These are phyloP conservation scores for Melanerpes formicivorus DNA, from an alignment of 2,113 vertebrate genomes.

Conservation along the genomic window DNA sequence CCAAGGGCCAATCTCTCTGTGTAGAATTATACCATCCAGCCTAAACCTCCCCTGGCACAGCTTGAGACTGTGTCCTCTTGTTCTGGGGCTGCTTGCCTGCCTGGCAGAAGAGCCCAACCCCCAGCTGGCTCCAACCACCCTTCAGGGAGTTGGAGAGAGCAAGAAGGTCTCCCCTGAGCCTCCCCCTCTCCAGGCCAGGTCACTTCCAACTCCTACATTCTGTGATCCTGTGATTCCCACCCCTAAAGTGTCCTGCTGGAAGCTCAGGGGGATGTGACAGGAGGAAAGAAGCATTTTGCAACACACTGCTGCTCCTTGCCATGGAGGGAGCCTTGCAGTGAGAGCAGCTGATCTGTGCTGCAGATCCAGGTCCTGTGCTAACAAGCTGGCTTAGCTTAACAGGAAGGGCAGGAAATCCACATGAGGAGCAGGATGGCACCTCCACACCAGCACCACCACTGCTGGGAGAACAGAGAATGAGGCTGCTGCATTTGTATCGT, in stretches of 20 bases:
- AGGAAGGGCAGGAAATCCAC: not conserved
- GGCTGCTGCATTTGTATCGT: not conserved
- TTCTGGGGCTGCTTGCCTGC: too few species aligned
- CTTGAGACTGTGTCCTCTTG: too few species aligned
- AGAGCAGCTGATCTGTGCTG: not conserved
- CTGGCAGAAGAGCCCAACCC: too few species aligned
- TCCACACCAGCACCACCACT: not conserved
- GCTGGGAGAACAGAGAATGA: not conserved
- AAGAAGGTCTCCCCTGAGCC: too few species aligned
- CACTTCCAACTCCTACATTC: too few species aligned
- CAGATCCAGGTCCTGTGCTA: not conserved
- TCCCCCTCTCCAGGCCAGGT: too few species aligned
- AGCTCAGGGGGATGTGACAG: not conserved
- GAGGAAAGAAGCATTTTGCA: conserved; percentile 14
- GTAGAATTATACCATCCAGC: too few species aligned
- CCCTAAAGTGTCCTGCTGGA: not conserved
- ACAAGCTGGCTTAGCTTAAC: not conserved
- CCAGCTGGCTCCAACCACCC: too few species aligned
- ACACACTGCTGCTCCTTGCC: not conserved
- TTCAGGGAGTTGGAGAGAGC: too few species aligned
- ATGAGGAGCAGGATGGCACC: not conserved
- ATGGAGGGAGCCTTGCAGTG: not conserved
- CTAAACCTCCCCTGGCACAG: too few species aligned
- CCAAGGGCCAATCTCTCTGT: too few species aligned
- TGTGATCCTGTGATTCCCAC: not conserved